phyloP scores from a whole-genome alignment of 2,113 vertebrate genomes.

The Aegithalos caudatus region DNA sequence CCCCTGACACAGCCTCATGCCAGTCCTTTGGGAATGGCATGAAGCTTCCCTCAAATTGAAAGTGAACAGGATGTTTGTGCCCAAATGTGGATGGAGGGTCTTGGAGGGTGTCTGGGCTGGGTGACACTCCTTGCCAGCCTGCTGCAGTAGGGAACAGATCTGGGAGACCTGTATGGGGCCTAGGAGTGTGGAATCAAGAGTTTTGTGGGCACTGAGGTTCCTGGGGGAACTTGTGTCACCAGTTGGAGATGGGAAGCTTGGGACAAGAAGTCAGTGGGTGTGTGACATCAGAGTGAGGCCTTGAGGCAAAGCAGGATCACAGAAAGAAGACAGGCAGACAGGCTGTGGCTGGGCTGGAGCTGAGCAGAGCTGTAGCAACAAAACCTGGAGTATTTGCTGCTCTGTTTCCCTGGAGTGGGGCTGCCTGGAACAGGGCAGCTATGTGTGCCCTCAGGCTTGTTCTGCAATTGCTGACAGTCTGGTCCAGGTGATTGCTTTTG shows the following conservation, averaged over 20 bases:
- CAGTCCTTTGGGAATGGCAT: neutral
- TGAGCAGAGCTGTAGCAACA: neutral
- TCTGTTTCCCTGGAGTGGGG: accelerated
- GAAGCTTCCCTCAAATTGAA: neutral
- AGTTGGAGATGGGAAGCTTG: neutral
- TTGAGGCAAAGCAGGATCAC: neutral
- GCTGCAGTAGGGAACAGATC: neutral
- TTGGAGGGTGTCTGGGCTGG: neutral
- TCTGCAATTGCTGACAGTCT: neutral
- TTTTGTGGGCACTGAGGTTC: neutral
- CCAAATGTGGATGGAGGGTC: accelerated
- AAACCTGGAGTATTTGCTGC: neutral
- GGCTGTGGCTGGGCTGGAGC: accelerated
- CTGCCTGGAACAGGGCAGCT: neutral
- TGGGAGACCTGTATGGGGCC: accelerated
- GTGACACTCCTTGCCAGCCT: neutral
- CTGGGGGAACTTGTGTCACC: neutral
- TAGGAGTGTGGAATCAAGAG: neutral
- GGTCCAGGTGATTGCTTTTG: neutral
- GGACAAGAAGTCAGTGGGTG: neutral
- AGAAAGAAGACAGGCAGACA: neutral
- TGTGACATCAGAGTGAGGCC: neutral
- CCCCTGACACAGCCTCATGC: neutral
- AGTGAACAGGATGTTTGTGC: accelerated
- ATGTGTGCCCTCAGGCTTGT: neutral